A percentile compares a stretch with the other conserved stretches of the same genome.
These are phyloP conservation scores for Eremophila alpestris DNA, from an alignment of 2,797 vertebrate genomes.

Conservation along the genomic window DNA sequence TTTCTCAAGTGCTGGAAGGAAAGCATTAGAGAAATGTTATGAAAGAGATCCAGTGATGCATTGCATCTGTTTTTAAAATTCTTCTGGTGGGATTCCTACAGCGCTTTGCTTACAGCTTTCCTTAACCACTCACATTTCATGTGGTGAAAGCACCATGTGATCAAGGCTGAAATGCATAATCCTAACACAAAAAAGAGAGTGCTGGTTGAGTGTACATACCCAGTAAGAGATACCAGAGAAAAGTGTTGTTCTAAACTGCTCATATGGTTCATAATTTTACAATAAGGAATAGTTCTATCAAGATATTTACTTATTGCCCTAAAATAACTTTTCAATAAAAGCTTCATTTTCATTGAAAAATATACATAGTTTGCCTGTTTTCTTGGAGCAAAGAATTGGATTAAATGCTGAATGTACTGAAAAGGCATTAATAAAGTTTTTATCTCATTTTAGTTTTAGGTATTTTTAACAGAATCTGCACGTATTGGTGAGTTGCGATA, in stretches of 20 bases:
- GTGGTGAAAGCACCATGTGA: background rate
- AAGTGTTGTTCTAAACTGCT: background rate
- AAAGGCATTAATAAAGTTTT: background rate
- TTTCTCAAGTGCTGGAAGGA: background rate
- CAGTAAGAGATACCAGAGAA: background rate
- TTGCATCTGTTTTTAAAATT: background rate
- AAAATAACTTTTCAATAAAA: background rate
- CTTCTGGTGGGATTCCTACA: background rate
- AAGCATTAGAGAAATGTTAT: background rate
- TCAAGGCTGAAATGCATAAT: background rate
- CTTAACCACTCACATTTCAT: background rate
- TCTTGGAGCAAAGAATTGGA: background rate
- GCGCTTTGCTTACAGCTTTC: background rate
- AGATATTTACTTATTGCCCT: background rate
- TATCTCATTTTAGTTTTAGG: background rate
- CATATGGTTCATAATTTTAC: background rate
- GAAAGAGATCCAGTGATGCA: background rate
- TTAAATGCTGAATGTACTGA: background rate
- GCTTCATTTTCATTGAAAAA: background rate
- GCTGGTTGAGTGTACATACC: background rate
- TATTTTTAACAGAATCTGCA: background rate
- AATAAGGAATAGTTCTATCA: background rate
- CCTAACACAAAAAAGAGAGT: background rate
- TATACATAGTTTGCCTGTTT: background rate
- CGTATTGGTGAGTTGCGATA: background rate